Evolutionary conservation across 2,888 invertebrate genomes (phyloP), one percentile per base, ranked within the genome.

Genomic region (Cancer borealis): DNA sequence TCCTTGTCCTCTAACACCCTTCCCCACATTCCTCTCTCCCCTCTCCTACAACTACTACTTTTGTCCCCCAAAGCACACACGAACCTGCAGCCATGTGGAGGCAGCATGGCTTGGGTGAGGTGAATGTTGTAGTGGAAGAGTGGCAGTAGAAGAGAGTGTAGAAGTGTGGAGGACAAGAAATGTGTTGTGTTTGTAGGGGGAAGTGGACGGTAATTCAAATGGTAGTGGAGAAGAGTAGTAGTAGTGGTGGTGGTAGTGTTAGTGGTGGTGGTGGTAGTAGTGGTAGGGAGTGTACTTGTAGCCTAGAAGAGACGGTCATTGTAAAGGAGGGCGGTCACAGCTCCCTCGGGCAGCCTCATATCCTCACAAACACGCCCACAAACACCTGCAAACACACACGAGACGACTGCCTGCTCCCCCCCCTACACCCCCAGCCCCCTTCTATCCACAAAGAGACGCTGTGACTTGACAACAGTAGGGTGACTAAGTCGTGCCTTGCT

Each of bases 291-390:
- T 79, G 79, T 39, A 39, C 39, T 39, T 39, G 39, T 79, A 30
- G 79, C 30, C 30, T 8, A 79, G 30, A 79, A 26, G 5, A 79
- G 79, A 79, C 30, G 30, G 79, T 26, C 79, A 79, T 30, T 79
- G 79, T 79, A 3, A 30, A 26, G 30, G 30, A 66, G n/a, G 30
- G 30, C 79, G 79, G 30, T 79, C 79, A 79, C 79, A 8, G 14
- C 12, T 79, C 79, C 79, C 79, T 79, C 30, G 30, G 79, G 79
- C 79, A 73, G n/a, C 73, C 73, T 73, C n/a, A 73, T 73, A 73
- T 21, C 73, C 73, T 26, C 73, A 73, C 73, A 73, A 73, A 73
- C 73, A 73, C 73, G n/a, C 73, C 73, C 30, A 30, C 79, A 79
- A 26, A 79, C 79, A 79, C 79, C 30, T 26, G 30, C 79, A 79